phyloP scores from a whole-genome alignment of 2,888 invertebrate species.

The Coremacera marginata region DNA sequence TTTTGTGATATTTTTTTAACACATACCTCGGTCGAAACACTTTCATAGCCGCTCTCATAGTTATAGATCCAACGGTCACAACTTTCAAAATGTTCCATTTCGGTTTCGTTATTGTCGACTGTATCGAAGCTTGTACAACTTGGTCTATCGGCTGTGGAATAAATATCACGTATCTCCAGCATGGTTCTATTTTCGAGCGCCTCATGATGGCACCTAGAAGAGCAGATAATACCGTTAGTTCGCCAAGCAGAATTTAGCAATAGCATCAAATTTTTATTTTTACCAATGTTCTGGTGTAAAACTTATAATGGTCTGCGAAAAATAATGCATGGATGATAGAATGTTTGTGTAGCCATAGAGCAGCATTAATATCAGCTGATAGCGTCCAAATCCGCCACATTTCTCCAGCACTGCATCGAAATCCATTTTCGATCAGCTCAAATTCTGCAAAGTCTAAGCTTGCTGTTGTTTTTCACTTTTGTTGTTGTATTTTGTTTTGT shows the following conservation, averaged over 20 bases:
- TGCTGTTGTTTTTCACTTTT: not conserved
- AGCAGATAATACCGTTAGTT: no score
- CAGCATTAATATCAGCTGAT: conserved; percentile 70
- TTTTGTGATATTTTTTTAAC: not conserved
- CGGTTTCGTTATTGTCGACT: conserved; percentile 45
- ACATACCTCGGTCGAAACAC: conserved; percentile 74
- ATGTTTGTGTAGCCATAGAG: conserved; percentile 71
- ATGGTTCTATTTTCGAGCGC: conserved; percentile 45
- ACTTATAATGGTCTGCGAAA: conserved; percentile 73
- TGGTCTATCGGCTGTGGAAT: conserved; percentile 51
- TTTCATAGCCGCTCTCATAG: conserved; percentile 71
- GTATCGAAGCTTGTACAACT: conserved; percentile 54
- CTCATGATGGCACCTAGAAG: conserved; percentile 57
- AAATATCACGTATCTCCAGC: conserved; percentile 48
- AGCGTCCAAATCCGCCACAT: conserved; percentile 71
- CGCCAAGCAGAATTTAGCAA: no score
- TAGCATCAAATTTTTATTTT: not conserved
- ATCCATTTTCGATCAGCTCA: conserved; percentile 59
- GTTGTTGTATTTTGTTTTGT: not conserved
- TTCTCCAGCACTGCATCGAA: conserved; percentile 70
- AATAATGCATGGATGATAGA: conserved; percentile 72
- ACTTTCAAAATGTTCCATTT: conserved; percentile 16
- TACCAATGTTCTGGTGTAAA: conserved; percentile 70
- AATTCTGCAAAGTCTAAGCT: not conserved
- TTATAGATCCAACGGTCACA: conserved; percentile 73